Conservation (phyloP, 2,888 invertebrate species). For the Clistopyga incitator region DNA sequence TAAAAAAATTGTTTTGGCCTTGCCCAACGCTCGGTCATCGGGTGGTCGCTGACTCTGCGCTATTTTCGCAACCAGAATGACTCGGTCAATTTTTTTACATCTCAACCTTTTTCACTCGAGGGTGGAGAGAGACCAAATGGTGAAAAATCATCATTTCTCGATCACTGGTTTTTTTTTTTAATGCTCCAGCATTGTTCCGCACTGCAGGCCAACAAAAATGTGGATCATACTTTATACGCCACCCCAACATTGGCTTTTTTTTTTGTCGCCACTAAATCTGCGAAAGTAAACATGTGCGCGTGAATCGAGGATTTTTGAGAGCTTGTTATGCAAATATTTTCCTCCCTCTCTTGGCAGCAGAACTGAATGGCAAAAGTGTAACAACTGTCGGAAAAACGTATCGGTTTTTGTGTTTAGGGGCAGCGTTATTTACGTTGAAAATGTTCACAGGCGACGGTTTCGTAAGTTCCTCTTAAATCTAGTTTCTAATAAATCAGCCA, state of each 20-base stretch:
- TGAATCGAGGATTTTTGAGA: constrained; percentile 5
- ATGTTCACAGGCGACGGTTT: constrained; percentile 31
- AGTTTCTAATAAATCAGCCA: not conserved
- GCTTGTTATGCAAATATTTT: constrained; percentile 56
- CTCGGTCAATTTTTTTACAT: constrained; percentile 40
- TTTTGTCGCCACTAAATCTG: not conserved
- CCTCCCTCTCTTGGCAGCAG: not conserved
- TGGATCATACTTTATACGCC: constrained; percentile 29
- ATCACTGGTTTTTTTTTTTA: not conserved
- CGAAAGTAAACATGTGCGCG: constrained; percentile 32
- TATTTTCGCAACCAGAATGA: constrained; percentile 54
- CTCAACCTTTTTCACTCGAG: constrained; percentile 40
- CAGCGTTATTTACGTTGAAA: not conserved
- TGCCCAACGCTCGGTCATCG: constrained; percentile 9
- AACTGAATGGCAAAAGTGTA: not conserved
- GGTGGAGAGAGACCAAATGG: constrained; percentile 58
- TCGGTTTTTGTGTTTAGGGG: not conserved
- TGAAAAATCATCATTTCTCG: constrained; percentile 56
- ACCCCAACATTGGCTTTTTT: not conserved
- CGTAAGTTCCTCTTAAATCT: not conserved
- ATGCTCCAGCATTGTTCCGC: not conserved
- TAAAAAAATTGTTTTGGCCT: not conserved
- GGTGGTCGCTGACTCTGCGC: constrained; percentile 53
- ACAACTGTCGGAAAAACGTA: constrained; percentile 19
- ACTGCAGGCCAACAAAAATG: constrained; percentile 1